phyloP scores from a whole-genome alignment of 2,797 vertebrate species.

The Sarcophilus harrisii region DNA sequence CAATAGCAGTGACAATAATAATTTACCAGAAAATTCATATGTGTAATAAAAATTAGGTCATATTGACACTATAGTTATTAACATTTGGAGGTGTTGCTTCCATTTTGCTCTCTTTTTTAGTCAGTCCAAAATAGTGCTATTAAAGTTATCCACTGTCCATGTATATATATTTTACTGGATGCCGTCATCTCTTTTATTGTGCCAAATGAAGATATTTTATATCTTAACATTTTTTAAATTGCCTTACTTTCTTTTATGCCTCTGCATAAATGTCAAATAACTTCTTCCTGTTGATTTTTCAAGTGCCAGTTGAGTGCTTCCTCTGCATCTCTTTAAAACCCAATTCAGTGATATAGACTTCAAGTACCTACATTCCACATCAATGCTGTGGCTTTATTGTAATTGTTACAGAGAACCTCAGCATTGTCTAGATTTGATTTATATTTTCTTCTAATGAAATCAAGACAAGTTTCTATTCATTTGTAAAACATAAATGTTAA shows the following conservation, averaged over 20 bases:
- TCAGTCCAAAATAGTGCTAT: background rate
- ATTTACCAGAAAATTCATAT: background rate
- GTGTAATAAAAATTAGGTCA: background rate
- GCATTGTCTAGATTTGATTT: slow-evolving; percentile 43
- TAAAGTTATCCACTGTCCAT: slow-evolving; percentile 44
- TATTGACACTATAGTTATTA: slow-evolving; percentile 9
- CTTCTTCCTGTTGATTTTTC: slow-evolving; percentile 74
- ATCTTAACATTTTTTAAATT: slow-evolving; percentile 70
- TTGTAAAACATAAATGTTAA: slow-evolving; percentile 55
- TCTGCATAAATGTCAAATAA: slow-evolving; percentile 71
- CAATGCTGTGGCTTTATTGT: slow-evolving; percentile 38
- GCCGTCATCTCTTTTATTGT: slow-evolving; percentile 56
- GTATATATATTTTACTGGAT: slow-evolving; percentile 43
- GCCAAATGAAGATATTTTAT: slow-evolving; percentile 69
- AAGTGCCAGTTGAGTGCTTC: slow-evolving; percentile 35
- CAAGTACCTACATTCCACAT: slow-evolving; percentile 61
- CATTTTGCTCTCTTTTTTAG: background rate
- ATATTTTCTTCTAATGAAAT: slow-evolving; percentile 57
- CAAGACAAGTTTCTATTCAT: slow-evolving; percentile 47
- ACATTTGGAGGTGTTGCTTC: background rate
- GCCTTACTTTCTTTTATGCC: slow-evolving; percentile 53
- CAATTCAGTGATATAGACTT: slow-evolving; percentile 61
- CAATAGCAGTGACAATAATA: background rate
- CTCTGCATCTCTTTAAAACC: slow-evolving; percentile 49
- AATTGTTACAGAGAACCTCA: slow-evolving; percentile 49